Conservation (phyloP, 2,888 invertebrate genomes). For the Sminthurinus aureus region DNA sequence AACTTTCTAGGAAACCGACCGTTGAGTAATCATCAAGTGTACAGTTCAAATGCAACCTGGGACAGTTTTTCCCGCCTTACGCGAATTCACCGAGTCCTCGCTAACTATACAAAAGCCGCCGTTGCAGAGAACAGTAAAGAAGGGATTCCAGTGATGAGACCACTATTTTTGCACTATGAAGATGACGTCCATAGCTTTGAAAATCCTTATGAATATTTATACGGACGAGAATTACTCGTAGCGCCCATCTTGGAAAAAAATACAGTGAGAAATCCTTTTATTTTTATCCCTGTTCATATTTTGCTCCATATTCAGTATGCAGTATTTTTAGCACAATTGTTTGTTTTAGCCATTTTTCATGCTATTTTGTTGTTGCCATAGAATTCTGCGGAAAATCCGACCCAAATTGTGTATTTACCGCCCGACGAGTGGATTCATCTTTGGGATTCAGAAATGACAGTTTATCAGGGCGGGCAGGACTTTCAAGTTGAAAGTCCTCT, state of each 20-base stretch:
- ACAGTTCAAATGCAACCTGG: slow-evolving; percentile 55
- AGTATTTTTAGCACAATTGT: too few species aligned
- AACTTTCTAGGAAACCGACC: slow-evolving; percentile 53
- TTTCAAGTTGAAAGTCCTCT: slow-evolving; percentile 49
- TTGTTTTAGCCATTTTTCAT: too few species aligned
- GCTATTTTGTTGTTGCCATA: too few species aligned
- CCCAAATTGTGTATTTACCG: slow-evolving; percentile 49
- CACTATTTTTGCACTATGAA: slow-evolving; percentile 58
- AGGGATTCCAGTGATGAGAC: slow-evolving; percentile 58
- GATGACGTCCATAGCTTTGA: slow-evolving; percentile 46
- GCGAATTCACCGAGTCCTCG: slow-evolving; percentile 51
- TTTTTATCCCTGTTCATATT: background rate
- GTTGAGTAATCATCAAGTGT: slow-evolving; percentile 57
- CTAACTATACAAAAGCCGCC: slow-evolving; percentile 51
- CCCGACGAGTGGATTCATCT: slow-evolving; percentile 51
- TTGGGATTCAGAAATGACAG: slow-evolving; percentile 46
- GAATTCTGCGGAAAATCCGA: slow-evolving; percentile 14
- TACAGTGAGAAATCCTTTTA: background rate
- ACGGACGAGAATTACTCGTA: slow-evolving; percentile 59
- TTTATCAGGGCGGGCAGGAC: slow-evolving; percentile 38
- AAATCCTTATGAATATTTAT: slow-evolving; percentile 54
- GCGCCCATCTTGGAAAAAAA: slow-evolving; percentile 51
- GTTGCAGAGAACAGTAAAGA: slow-evolving; percentile 39
- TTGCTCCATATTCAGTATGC: too few species aligned
- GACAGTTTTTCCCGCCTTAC: slow-evolving; percentile 55